A percentile compares a stretch with the other conserved stretches of the same genome.
Evolutionary conservation across 1,140 invertebrate genomes (phyloP).

Genomic region (Solenopsis fugax): DNA sequence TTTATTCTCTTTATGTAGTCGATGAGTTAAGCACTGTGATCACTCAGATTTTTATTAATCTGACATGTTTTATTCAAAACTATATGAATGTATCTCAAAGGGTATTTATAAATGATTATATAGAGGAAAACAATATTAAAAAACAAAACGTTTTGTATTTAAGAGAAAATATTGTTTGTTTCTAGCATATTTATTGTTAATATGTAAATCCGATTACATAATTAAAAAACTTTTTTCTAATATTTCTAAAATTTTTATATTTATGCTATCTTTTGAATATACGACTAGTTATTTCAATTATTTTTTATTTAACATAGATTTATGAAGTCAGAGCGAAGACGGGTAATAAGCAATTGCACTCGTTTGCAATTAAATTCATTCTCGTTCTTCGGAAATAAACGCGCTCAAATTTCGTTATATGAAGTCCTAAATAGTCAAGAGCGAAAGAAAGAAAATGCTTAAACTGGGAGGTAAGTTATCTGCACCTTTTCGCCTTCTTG

Average conservation of each 20-base stretch:
- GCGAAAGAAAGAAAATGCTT: constrained; percentile 68
- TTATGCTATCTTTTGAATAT: background rate
- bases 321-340: background rate
- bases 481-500: background rate
- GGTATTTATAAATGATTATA: background rate
- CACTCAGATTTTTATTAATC: constrained; percentile 49
- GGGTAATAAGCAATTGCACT: constrained; percentile 4
- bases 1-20: constrained; percentile 14
- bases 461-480: constrained; percentile 24
- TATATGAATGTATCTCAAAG: background rate
- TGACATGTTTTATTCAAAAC: constrained; percentile 7
- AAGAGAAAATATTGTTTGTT: background rate
- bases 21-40: background rate
- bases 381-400: constrained; percentile 1
- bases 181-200: background rate
- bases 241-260: background rate
- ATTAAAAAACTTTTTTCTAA: background rate
- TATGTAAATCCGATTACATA: background rate
- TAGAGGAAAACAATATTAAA: background rate
- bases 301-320: background rate
- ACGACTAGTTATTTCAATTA: background rate
- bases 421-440: constrained; percentile 36
- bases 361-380: background rate
- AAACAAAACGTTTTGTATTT: background rate
- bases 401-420: constrained; percentile 15